Base-by-base conservation (phyloP, 2,113 vertebrate species). In the Noturus placidus region DNA sequence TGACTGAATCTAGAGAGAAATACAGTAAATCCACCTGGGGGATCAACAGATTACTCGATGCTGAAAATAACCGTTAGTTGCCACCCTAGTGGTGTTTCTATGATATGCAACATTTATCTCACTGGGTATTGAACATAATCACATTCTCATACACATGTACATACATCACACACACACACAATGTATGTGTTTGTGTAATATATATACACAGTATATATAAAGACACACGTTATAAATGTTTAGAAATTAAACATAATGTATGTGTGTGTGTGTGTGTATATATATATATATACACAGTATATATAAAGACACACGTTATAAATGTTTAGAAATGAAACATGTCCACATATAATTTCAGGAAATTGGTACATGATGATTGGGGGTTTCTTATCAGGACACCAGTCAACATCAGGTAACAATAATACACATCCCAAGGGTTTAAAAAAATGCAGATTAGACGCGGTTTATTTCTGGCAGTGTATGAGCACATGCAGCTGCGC, bases 391-490 rank as follows among this genome's bases (percentile, higher is more conserved):
- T 46, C 72, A 46, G 22, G 72, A 46, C 13, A 46, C 20, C 9
- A 76, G 10, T 52, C 2, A n/a, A 52, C 27, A 78, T 30, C 15
- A 54, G n/a, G 19, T 54, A 19, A 54, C 27, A 30, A 54, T 27
- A 52, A 78, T 10, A 52, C 10, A n/a, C 27, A 52, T 52, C 25
- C 42, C 8, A 2, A 15, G 2, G 15, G 25, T n/a, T 77, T 7
- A 52, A 25, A n/a, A 25, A n/a, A 52, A 76, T 42, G 17, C 38
- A 13, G 22, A 27, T 46, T 13, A 46, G 65, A 67, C 4, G 3
- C 27, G 22, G 9, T 25, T 15, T 15, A 0, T 17, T 56, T 27
- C 0, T 7, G 4, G 13, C n/a, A 5, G 2, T n/a, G 6, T 17
- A 15, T 4, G 72, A 25, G 30, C 5, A 5, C 1, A 9, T 57